Percentiles rank a stretch among this genome's conserved stretches.
Evolutionary conservation across 2,113 vertebrate genomes (phyloP).

Genomic region (Bothrops jararaca): DNA sequence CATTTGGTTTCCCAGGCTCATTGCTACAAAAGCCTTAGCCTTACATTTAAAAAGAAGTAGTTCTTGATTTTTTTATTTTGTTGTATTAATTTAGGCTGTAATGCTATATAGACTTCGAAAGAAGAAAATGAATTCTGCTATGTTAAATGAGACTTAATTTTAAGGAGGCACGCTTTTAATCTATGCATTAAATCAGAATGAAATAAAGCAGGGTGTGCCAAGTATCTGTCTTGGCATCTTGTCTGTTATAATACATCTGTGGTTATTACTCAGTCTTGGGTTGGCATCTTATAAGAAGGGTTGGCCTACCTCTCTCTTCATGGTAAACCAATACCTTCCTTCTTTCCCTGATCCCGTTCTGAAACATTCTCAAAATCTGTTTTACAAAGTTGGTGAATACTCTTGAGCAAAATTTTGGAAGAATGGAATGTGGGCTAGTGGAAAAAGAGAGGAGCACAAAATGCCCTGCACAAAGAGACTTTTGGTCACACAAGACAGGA

Average conservation of each 20-base stretch:
- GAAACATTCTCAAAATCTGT: background rate
- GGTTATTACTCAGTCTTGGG: background rate
- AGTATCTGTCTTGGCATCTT: background rate
- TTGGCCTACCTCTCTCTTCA: background rate
- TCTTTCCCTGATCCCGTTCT: background rate
- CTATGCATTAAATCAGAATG: background rate
- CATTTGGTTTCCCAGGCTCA: conserved; percentile 10
- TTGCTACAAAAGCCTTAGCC: background rate
- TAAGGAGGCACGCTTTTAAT: background rate
- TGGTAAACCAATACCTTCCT: background rate
- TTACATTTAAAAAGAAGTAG: conserved; percentile 11
- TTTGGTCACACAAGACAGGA: background rate
- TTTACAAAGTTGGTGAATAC: background rate
- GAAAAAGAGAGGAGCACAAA: background rate
- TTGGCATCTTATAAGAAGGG: background rate
- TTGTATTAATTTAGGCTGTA: background rate
- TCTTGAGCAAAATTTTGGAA: background rate
- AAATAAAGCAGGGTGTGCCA: background rate
- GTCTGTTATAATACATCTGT: background rate
- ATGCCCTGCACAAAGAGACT: background rate
- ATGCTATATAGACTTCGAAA: background rate
- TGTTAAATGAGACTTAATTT: background rate
- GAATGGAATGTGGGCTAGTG: background rate
- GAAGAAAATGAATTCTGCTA: background rate
- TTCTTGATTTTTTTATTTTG: background rate